Base-by-base conservation (phyloP, 2,113 vertebrate genomes). In the Tragelaphus imberbis region DNA sequence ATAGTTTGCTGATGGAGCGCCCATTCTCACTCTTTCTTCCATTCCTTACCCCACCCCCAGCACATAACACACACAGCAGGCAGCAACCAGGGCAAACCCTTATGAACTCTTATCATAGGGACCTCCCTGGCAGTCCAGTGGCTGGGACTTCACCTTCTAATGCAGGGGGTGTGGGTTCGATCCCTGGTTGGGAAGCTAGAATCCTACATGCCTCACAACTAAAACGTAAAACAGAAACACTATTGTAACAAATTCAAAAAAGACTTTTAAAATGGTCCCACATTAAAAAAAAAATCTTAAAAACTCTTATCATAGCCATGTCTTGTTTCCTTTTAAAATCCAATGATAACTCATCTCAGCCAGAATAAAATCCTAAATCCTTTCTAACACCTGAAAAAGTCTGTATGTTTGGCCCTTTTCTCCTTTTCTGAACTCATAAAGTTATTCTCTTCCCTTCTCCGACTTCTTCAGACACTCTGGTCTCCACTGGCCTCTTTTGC, bases 321-420 rank as follows among this genome's bases (percentile, higher is more conserved):
- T 14, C 14, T 36, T 17, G 25, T 2, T 7, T 3, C n/a, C 30
- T 80, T 63, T 63, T 9, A 47, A 96, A 88, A 9, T 51, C 9
- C 21, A 59, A 16, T 21, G 49, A 19, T 65, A 40, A 30, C 59
- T 61, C 40, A n/a, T 27, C 19, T 44, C 33, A n/a, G 27, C 58
- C 6, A 19, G 25, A 92, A 81, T 68, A 79, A 92, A 86, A 95
- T 36, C 71, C 25, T 14, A 63, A 75, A 77, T 90, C 49, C 49
- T 56, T 79, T 58, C 85, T 49, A 49, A 27, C 16, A 59, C 33
- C 56, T 51, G 55, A 10, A 56, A 40, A 96, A 53, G 1, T 13
- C 28, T 84, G 13, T 7, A 27, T 68, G 7, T 28, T 59, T 61
- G 19, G 23, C 33, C 15, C 19, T 55, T 77, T 55, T 7, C 47